phyloP scores from a whole-genome alignment of 2,113 vertebrate genomes.

The Grallaria varia region DNA sequence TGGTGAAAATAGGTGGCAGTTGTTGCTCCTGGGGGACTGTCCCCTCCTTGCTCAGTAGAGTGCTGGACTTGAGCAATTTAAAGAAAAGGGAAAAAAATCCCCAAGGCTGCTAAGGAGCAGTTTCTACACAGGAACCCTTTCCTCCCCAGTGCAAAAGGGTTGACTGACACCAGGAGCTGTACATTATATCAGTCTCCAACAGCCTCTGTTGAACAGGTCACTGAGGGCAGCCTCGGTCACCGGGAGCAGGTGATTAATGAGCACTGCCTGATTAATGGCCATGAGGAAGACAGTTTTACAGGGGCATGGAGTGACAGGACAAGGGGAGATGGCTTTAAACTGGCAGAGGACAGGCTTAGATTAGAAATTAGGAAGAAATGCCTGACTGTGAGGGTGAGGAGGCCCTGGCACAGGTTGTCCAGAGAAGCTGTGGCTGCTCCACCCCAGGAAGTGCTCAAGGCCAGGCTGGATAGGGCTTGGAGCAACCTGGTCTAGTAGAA shows the following conservation, averaged over 20 bases:
- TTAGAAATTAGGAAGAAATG: not conserved
- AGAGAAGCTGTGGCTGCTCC: not conserved
- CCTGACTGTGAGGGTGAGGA: rapidly evolving
- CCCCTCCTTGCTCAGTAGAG: not conserved
- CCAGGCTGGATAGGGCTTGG: not conserved
- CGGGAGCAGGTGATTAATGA: not conserved
- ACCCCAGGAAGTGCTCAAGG: not conserved
- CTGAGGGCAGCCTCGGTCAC: not conserved
- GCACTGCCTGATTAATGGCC: not conserved
- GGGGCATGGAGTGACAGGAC: not conserved
- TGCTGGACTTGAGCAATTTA: not conserved
- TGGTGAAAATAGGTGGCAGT: not conserved
- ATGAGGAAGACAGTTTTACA: not conserved
- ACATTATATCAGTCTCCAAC: not conserved
- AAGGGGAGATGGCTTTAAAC: not conserved
- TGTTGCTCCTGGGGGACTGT: not conserved
- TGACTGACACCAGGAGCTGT: not conserved
- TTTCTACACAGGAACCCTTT: not conserved
- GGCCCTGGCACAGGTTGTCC: not conserved
- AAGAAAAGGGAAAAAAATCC: not conserved
- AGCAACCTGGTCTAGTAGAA: not conserved
- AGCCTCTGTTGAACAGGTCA: not conserved
- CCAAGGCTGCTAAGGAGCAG: not conserved
- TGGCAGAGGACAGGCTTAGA: not conserved
- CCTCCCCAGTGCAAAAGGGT: not conserved